Conservation (phyloP, 2,797 vertebrate genomes). For the Anas flavirostris region DNA sequence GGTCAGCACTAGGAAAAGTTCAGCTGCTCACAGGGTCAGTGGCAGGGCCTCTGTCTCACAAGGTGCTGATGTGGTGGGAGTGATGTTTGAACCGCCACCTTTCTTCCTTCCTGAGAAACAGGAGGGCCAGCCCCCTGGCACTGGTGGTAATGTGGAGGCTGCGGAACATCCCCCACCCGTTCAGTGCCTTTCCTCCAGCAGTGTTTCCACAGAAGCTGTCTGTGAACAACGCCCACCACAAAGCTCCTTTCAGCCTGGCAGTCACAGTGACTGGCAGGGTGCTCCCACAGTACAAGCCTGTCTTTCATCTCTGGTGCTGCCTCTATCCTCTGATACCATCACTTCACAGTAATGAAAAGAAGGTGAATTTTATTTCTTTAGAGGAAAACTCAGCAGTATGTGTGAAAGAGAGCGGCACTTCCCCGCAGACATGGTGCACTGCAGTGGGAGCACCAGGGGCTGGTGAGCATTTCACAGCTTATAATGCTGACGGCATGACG, state of each 20-base stretch:
- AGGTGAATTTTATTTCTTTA: background rate
- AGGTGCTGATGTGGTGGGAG: background rate
- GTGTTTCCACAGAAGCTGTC: background rate
- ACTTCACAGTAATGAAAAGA: background rate
- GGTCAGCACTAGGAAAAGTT: background rate
- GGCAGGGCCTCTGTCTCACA: background rate
- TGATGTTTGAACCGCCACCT: background rate
- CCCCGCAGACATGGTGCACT: background rate
- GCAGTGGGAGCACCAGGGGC: background rate
- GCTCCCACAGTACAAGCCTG: background rate
- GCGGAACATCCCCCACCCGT: background rate
- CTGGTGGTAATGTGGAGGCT: too few relatives aligned
- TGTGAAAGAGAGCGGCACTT: background rate
- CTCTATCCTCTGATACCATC: background rate
- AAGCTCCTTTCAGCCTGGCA: background rate
- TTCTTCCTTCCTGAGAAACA: background rate
- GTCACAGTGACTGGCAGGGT: background rate
- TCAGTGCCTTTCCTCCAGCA: background rate
- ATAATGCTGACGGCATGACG: background rate
- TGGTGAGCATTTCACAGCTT: background rate
- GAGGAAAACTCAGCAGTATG: too few relatives aligned
- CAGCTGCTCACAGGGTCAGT: background rate
- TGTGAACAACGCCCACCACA: too few relatives aligned
- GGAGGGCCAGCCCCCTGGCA: too few relatives aligned
- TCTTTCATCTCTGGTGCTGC: background rate